Evolutionary conservation across 2,797 vertebrate genomes (phyloP), one percentile per base, ranked within the genome.

Genomic region (Typhlichthys eigenmanni): DNA sequence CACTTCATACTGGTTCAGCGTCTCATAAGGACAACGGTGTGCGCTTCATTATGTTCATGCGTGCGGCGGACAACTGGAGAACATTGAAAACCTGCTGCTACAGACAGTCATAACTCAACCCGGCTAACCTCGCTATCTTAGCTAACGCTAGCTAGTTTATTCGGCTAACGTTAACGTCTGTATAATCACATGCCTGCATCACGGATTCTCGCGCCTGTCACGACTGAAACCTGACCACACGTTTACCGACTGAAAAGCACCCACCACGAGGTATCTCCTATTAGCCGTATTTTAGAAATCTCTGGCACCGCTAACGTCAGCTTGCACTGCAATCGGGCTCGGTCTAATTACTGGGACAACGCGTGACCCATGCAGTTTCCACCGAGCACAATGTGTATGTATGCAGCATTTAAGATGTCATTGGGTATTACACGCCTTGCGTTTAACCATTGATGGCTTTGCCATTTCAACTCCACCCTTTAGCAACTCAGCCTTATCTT

Each of bases 281-380:
- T 38, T 38, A 38, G 9, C 7, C 6, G 16, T 9, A 16, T 16
- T 10, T 16, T 53, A 14, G 8, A 14, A 8, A 62, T 61, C 12
- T 56, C 32, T 47, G 32, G 5, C 38, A 24, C 46, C 57, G 58
- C 43, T 19, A 5, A 34, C 4, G 6, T 13, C 69, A 72, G 71
- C 69, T 68, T 77, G 78, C 78, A 51, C 60, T 72, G 50, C 13
- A 1, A 53, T 10, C 32, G 75, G 89, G 87, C 78, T 89, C 75
- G 67, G 89, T 90, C 89, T 91, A 90, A 78, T 89, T 82, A 76
- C 88, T 91, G 88, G 86, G 32, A 29, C 14, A 52, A 54, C 51
- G 64, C 58, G 57, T 47, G 60, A 57, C 63, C 46, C 29, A 59
- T 11, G 50, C 5, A 67, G 60, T 9, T 54, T 58, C 16, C 55